phyloP scores from a whole-genome alignment of 2,797 vertebrate genomes.

The Rhodeus uyekii region DNA sequence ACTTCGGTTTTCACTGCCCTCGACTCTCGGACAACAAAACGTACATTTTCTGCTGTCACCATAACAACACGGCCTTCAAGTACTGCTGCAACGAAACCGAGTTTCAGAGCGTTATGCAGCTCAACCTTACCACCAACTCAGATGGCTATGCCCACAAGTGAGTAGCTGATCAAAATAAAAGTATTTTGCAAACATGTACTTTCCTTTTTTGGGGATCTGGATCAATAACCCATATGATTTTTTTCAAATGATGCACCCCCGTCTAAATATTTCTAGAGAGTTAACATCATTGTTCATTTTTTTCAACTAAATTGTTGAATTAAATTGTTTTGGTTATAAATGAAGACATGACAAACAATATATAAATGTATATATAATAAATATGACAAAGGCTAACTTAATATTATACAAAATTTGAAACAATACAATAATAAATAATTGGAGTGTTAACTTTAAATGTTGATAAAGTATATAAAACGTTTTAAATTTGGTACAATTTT shows the following conservation, averaged over 20 bases:
- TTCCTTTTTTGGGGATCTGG: neutral
- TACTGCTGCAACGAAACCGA: constrained; percentile 99
- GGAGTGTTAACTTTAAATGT: neutral
- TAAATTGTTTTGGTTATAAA: neutral
- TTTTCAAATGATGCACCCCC: neutral
- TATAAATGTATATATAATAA: too few species aligned
- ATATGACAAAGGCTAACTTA: neutral
- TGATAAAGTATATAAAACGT: neutral
- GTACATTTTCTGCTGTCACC: constrained; percentile 96
- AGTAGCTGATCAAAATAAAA: constrained; percentile 64
- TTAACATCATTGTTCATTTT: neutral
- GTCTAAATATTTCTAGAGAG: neutral
- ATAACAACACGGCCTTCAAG: constrained; percentile 97
- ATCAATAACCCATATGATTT: neutral
- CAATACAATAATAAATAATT: neutral
- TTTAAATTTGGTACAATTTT: neutral
- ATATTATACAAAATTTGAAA: neutral
- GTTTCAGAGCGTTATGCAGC: constrained; percentile 95
- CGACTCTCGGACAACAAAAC: constrained; percentile 98
- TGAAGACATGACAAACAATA: neutral
- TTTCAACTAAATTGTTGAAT: neutral
- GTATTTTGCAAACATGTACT: neutral
- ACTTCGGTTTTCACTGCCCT: constrained; percentile 98
- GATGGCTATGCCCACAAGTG: constrained; percentile 95
- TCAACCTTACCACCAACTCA: constrained; percentile 87